Base-by-base conservation (phyloP, 2,113 vertebrate species). In the Phalacrocorax aristotelis region DNA sequence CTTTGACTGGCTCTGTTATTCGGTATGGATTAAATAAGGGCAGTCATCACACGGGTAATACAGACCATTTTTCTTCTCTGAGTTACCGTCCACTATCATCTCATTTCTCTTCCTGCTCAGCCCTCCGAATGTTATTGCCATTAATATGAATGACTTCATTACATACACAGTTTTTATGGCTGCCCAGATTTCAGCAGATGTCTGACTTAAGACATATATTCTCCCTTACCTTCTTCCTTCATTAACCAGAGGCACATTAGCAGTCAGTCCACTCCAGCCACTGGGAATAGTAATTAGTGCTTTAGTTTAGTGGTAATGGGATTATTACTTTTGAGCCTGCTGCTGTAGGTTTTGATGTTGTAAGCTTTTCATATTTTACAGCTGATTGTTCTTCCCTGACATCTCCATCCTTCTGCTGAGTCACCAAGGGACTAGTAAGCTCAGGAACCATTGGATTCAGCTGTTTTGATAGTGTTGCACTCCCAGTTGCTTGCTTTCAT, bases 231-330 rank as follows among this genome's bases (percentile, higher is more conserved):
- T 96, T 94, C 92, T 96, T 94, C 95, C 93, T 96, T 97, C 89
- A 94, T 97, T 97, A 97, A 94, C 81, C 79, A 96, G 82, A 95
- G 79, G 89, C 91, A 61, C 94, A 96, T 96, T 96, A 97, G 96
- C 82, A 96, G 91, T 92, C 94, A 88, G 96, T 96, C 94, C 94
- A 89, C 90, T 95, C 91, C 84, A 93, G 69, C 94, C 74, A 94
- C 81, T 87, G 94, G 97, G 92, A 97, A 90, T 60, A 96, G 95
- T 94, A 97, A 96, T 97, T 96, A 97, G 91, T 72, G 79, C 82
- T 93, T 87, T 93, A 83, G 86, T 97, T 96, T 96, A 89, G 96
- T 93, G 77, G 92, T 97, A 97, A 97, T 97, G 95, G 91, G 90
- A 94, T 95, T 95, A 92, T 96, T 97, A 88, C 96, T 97, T 96